A percentile compares a stretch with the other conserved stretches of the same genome.
These are phyloP conservation scores for Volucella bombylans DNA, from an alignment of 2,888 invertebrate genomes.

Conservation along the genomic window DNA sequence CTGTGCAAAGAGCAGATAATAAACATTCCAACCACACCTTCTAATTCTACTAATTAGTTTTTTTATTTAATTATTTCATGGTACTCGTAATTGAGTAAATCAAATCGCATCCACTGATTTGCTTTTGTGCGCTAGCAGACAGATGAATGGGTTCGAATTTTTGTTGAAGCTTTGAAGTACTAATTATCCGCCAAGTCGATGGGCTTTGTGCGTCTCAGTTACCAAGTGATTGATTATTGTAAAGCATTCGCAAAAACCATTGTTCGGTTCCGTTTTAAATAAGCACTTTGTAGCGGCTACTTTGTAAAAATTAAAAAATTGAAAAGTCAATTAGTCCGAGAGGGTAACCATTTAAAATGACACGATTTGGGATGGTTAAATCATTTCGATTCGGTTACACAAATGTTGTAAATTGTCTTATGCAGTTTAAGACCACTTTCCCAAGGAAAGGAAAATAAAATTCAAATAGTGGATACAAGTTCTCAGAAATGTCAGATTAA, in stretches of 20 bases:
- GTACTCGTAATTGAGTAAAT: conserved; percentile 10
- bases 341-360: conserved; percentile 5
- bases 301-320: neutral
- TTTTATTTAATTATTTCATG: neutral
- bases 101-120: conserved; percentile 4
- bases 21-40: conserved; percentile 26
- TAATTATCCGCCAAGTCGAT: conserved; percentile 2
- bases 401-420: neutral
- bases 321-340: neutral
- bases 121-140: neutral
- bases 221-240: conserved; percentile 29
- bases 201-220: conserved; percentile 8
- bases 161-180: conserved; percentile 9
- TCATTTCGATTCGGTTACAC: too few relatives aligned
- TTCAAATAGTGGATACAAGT: too few relatives aligned
- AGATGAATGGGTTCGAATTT: conserved; percentile 24
- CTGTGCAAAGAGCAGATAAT: neutral
- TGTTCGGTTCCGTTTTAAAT: neutral
- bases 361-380: neutral
- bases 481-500: too few relatives aligned
- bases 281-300: neutral
- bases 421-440: too few relatives aligned
- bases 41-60: conserved; percentile 4
- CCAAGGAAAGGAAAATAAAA: too few relatives aligned
- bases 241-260: conserved; percentile 13